phyloP scores from a whole-genome alignment of 2,113 vertebrate species.

The Irena cyanogastra region DNA sequence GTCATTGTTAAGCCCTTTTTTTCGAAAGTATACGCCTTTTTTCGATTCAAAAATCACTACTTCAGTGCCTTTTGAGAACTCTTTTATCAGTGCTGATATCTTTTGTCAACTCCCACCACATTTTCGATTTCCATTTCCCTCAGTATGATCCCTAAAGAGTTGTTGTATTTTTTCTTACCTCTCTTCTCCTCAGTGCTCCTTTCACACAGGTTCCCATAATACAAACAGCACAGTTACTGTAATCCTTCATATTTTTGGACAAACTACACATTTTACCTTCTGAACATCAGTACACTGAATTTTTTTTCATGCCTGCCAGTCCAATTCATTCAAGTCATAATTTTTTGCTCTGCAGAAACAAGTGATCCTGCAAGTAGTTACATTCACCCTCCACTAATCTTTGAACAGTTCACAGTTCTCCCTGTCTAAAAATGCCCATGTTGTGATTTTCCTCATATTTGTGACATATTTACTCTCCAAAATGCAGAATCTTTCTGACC shows the following conservation, averaged over 20 bases:
- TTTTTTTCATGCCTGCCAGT: background rate
- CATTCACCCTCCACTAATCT: background rate
- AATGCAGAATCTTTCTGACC: background rate
- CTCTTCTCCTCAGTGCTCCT: background rate
- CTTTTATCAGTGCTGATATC: constrained; percentile 12
- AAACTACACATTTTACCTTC: background rate
- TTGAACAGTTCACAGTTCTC: background rate
- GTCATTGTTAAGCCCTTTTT: background rate
- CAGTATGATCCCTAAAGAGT: background rate
- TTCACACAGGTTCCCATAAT: background rate
- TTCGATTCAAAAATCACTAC: constrained; percentile 15
- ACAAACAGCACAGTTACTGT: background rate
- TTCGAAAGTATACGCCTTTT: background rate
- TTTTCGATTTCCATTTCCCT: constrained; percentile 12
- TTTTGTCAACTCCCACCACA: constrained; percentile 40
- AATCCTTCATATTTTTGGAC: background rate
- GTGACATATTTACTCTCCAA: background rate
- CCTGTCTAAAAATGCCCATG: background rate
- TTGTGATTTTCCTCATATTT: background rate
- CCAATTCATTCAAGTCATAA: background rate
- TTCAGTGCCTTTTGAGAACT: constrained; percentile 6
- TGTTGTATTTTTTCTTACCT: constrained; percentile 4
- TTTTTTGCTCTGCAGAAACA: background rate
- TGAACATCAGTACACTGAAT: background rate
- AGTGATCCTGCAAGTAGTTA: background rate